Evolutionary conservation across 2,888 invertebrate species (phyloP), one percentile per base, ranked within the genome.

Genomic region (Drosophila recens): DNA sequence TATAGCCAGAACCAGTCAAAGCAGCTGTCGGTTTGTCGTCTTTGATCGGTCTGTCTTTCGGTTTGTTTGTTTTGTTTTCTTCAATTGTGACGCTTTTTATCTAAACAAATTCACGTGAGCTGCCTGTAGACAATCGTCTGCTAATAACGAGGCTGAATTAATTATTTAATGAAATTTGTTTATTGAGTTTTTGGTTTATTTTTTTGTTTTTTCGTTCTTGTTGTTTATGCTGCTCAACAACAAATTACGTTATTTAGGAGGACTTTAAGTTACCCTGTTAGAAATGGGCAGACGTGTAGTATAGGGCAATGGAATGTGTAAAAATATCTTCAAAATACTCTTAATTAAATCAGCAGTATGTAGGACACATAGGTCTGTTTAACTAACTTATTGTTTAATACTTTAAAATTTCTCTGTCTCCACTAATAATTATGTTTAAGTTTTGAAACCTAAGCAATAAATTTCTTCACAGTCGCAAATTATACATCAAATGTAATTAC

Each of bases 31-130:
- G 75, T 36, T 42, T 40, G 17, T 45, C 34, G 13, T 45, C 66
- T 78, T 70, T 79, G 76, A 80, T 71, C 66, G 42, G 45, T 36
- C 33, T 52, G n/a, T 1, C 33, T 52, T 8, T 1, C 15, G 17
- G 9, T 51, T 42, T 30, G 5, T 43, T 17, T 42, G 11, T 36
- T 27, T 17, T 40, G 20, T 20, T 59, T 8, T 63, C 42, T 33
- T 65, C 40, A 61, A 74, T 68, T 89, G 79, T 89, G 83, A 83
- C 83, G 83, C 84, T 72, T 64, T 75, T 79, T 77, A 68, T 80
- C 87, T 90, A 90, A 87, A 89, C 72, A 79, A 87, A 89, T 83
- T 86, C 90, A 87, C 86, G 90, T 88, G 86, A 88, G 79, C 56
- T 53, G 49, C 48, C 46, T 33, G 59, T 40, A 69, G 66, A 79